Conservation (phyloP, 2,113 vertebrate species). For the Glaucomys volans region DNA sequence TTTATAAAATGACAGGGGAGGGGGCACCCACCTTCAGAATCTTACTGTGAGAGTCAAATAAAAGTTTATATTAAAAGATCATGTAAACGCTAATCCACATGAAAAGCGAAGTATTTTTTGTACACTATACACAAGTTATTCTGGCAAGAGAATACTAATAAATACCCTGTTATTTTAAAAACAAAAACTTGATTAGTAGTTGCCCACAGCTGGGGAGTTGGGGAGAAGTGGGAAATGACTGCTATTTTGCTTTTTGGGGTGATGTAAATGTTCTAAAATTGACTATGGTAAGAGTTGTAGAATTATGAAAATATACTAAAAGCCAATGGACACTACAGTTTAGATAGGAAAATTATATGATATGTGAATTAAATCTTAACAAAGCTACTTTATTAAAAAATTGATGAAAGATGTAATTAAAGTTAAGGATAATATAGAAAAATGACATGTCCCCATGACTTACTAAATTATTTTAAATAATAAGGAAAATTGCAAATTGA, state of each 20-base stretch:
- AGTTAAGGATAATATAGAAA: slow-evolving; percentile 45
- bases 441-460: slow-evolving; percentile 5
- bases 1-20: background rate
- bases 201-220: background rate
- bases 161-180: background rate
- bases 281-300: background rate
- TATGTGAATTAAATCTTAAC: background rate
- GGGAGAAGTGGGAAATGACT: background rate
- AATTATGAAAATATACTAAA: background rate
- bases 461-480: slow-evolving; percentile 61
- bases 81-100: background rate
- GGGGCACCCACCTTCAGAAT: background rate
- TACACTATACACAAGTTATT: background rate
- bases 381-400: background rate
- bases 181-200: background rate
- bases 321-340: background rate
- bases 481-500: slow-evolving; percentile 44
- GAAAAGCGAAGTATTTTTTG: background rate
- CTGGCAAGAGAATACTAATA: background rate
- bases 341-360: background rate
- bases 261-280: background rate
- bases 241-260: background rate
- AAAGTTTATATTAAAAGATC: background rate
- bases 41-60: background rate
- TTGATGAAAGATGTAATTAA: slow-evolving; percentile 22